Base-by-base conservation (phyloP, 92 coral and sea anemone genomes). In the Desmophyllum pertusum region DNA sequence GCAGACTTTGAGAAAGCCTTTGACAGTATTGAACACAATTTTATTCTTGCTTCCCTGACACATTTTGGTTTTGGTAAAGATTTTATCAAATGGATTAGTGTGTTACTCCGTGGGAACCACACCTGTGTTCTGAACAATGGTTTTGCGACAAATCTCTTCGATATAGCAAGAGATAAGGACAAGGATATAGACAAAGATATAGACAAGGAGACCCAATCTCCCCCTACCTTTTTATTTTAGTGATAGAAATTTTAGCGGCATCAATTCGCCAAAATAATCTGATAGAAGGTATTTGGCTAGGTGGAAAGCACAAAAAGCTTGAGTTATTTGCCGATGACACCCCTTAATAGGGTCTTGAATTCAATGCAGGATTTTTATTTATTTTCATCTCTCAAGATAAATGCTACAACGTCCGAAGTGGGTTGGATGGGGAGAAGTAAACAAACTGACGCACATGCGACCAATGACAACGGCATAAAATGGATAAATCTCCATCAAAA, bases 201-300 rank as follows among this genome's bases (percentile, higher is more conserved):
- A 70, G 70, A 55, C 79, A 82, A 52, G 86, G 79, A 0, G 71
- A 82, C n/a, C 86, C 80, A 15, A 83, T 83, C 15, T 72, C 86
- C 38, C 86, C 86, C 7, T n/a, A n/a, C n/a, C n/a, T n/a, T n/a
- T 72, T 72, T 72, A 33, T 83, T 70, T 41, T 72, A 55, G 68
- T 53, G 30, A 59, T n/a, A n/a, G 79, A 81, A 53, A 69, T 42
- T 31, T 1, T 81, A 63, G 79, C 79, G 5, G 33, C 51, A 11
- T 42, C 68, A 51, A 51, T 81, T n/a, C 70, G 70, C 11, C 27
- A 68, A 25, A 81, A 48, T 37, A 42, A 40, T 10, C 80, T 61
- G 65, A 73, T 83, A 21, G 76, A 83, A 74, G 64, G 86, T 41
- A 48, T 81, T 30, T 27, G 59, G n/a, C 25, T 40, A 36, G 70